Evolutionary conservation across 2,888 invertebrate genomes (phyloP), one percentile per base, ranked within the genome.

Genomic region (Netelia inedita): DNA sequence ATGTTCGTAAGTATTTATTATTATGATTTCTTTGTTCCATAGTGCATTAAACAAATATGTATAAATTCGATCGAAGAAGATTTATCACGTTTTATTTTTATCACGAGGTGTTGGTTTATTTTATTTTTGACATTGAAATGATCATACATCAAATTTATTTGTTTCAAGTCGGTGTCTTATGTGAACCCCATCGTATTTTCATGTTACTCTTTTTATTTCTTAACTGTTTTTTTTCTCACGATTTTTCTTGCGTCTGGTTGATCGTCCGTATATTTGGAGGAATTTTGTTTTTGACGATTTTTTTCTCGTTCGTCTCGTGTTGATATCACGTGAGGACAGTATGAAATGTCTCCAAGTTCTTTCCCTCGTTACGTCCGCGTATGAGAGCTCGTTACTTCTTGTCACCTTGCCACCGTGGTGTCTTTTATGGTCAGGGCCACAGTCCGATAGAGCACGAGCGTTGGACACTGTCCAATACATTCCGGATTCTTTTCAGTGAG

Each of bases 371-470:
- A 66, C 66, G 66, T 66, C 65, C 46, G 53, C 71, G 69, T 79
- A 53, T 79, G 69, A 79, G 61, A 69, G 81, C 83, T 66, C 82
- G 82, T 71, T 82, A 81, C 59, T 79, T 86, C 82, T 92, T 93
- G 93, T 91, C 91, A 89, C 81, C 66, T 80, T 92, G 93, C 93
- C 92, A 92, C 88, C 83, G 81, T 85, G 86, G 82, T 85, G 84
- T 85, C 92, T 90, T 92, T 91, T 92, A 92, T 92, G 92, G 91
- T 89, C 90, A 91, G 89, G 90, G 91, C 87, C 89, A 90, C 75
- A 78, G 87, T 65, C 81, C 86, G 69, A 68, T 16, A 68, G 68
- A 86, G 68, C 80, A 69, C 63, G 61, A 71, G 71, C 55, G 73
- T 90, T 93, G 92, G 92, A 90, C 53, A 35, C 57, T 50, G 35